phyloP scores from a whole-genome alignment of 2,888 invertebrate genomes.

The Leucophenga maculata region DNA sequence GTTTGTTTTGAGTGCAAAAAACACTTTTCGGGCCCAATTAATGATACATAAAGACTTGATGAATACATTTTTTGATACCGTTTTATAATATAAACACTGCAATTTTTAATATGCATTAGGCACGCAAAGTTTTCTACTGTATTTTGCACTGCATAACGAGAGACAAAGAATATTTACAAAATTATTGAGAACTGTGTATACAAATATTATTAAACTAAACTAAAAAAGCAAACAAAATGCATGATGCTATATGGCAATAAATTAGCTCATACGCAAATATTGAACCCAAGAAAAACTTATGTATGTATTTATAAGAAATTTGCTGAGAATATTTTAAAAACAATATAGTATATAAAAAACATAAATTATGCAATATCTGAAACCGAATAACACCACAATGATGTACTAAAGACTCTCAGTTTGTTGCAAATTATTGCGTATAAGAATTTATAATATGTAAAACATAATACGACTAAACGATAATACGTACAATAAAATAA shows the following conservation, averaged over 20 bases:
- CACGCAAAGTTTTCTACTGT: conserved; percentile 29
- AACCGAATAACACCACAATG: no score
- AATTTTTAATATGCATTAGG: neutral
- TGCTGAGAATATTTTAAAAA: no score
- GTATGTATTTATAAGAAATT: no score
- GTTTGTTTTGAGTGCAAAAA: conserved; percentile 30
- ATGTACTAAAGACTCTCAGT: conserved; percentile 12
- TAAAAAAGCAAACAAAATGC: neutral
- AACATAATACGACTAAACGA: conserved; percentile 15
- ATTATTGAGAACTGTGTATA: neutral
- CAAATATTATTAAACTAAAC: neutral
- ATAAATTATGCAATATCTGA: conserved; percentile 1
- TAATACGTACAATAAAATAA: conserved; percentile 12
- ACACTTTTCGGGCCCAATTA: conserved; percentile 45
- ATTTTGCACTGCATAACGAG: conserved; percentile 23
- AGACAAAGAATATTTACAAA: conserved; percentile 18
- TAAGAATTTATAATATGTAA: conserved; percentile 27
- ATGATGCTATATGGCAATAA: neutral
- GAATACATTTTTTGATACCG: conserved; percentile 60
- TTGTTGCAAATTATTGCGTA: neutral
- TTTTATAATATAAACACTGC: conserved; percentile 52
- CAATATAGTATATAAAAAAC: neutral
- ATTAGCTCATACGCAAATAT: neutral
- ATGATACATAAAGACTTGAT: conserved; percentile 54
- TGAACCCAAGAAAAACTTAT: neutral